Conservation (phyloP, 2,113 vertebrate species). For the Periophthalmus modestus region DNA sequence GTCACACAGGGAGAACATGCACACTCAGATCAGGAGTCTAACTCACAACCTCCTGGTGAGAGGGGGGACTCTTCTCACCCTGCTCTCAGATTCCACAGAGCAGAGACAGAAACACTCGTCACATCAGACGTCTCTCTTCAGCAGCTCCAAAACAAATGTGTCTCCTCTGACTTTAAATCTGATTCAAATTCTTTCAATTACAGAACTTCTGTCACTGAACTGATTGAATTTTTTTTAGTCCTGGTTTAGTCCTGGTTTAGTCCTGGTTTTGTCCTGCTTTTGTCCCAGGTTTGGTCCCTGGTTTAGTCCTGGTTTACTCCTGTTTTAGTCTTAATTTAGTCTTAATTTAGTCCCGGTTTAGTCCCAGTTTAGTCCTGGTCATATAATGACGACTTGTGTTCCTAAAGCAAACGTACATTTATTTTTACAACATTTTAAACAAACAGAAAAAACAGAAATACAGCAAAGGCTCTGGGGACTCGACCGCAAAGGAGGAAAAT, state of each 20-base stretch:
- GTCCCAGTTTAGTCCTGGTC: background rate
- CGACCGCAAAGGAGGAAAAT: background rate
- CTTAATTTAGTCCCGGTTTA: background rate
- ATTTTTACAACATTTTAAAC: slow-evolving; percentile 3
- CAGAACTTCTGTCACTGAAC: background rate
- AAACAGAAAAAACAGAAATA: background rate
- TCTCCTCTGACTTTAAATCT: background rate
- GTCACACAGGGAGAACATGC: too few relatives aligned
- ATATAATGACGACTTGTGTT: background rate
- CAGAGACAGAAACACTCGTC: background rate
- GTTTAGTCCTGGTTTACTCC: background rate
- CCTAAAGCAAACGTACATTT: background rate
- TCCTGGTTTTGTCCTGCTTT: background rate
- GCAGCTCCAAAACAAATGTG: background rate
- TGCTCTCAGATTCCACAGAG: background rate
- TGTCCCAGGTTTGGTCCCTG: background rate
- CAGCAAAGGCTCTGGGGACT: background rate
- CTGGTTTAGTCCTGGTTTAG: too few relatives aligned
- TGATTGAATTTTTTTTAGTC: too few relatives aligned
- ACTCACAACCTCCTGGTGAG: background rate
- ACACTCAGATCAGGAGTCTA: background rate
- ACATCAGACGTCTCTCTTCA: background rate
- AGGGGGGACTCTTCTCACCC: background rate
- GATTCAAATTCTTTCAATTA: background rate
- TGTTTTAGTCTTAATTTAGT: background rate